phyloP scores from a whole-genome alignment of 2,888 invertebrate genomes.

The Athrips mouffetella region DNA sequence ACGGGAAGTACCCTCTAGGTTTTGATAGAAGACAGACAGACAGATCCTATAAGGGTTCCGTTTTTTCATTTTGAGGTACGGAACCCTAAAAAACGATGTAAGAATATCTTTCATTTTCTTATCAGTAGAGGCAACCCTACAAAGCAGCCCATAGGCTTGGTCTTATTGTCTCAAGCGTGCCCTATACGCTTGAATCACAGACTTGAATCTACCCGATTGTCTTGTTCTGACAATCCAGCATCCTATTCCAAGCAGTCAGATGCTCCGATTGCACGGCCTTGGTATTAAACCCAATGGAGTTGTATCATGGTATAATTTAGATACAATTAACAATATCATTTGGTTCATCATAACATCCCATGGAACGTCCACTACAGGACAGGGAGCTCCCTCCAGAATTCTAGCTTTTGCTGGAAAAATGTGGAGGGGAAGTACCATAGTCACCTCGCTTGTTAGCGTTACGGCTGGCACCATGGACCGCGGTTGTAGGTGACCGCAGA shows the following conservation, averaged over 20 bases:
- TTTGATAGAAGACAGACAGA: no score
- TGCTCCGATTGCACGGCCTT: not conserved
- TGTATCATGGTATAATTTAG: not conserved
- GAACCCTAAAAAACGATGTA: no score
- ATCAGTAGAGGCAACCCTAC: conserved; percentile 20
- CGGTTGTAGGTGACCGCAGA: no score
- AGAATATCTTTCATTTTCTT: not conserved
- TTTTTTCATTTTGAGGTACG: no score
- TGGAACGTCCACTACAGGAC: no score
- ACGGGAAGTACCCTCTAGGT: no score
- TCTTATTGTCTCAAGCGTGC: conserved; percentile 24
- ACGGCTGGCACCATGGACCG: no score
- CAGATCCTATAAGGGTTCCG: no score
- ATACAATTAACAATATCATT: not conserved
- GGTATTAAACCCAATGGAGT: conserved; percentile 1
- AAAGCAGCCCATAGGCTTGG: conserved; percentile 23
- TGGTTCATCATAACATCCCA: not conserved
- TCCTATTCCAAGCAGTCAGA: not conserved
- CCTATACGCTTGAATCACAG: conserved; percentile 20
- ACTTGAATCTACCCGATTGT: no score
- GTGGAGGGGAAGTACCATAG: no score
- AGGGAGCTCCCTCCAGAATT: no score
- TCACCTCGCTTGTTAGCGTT: no score
- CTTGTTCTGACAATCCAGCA: conserved; percentile 17
- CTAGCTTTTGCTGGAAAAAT: not conserved